Base-by-base conservation (phyloP, 2,113 vertebrate species). In the Struthidea cinerea region DNA sequence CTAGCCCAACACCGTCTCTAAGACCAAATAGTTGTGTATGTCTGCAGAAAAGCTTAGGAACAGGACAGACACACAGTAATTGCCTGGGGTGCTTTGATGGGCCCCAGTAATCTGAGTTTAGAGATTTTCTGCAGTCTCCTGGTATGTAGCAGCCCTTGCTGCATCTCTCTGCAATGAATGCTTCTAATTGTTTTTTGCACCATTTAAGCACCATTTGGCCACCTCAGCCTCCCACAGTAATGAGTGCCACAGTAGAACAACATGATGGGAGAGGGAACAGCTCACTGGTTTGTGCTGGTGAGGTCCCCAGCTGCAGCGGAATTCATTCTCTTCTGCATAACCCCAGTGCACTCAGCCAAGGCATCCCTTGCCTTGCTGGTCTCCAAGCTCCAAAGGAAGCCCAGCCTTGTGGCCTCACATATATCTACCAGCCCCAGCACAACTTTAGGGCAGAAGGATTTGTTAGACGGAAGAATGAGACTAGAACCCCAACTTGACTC, bases 331-430 rank as follows among this genome's bases (percentile, higher is more conserved):
- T 32, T 20, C 81, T 71, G 52, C 35, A 50, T 9, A 64, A n/a
- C 7, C 39, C 32, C 16, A 0, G 0, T 24, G 35, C 30, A 7
- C 33, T 47, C 57, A 63, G 35, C 23, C 33, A 68, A 28, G 44
- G 32, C 55, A 49, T 11, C 22, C 8, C 47, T 33, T 23, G 22
- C 49, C 56, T 52, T 52, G 11, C 35, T 60, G 16, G 12, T 35
- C 28, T 56, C 32, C 59, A 39, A 11, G 37, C 47, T 69, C 18
- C 39, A 59, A 74, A 74, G 33, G 8, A 50, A 89, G 47, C 21
- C 19, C 49, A 65, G 55, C 44, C n/a, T 17, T 1, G 1, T 13
- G 50, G 10, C 30, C 37, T 81, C 55, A 65, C 6, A 3, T 9
- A 0, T 12, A 16, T 7, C 23, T 33, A 22, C 33, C 33, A 87